These are phyloP conservation scores for Catocala nupta DNA, from an alignment of 2,888 invertebrate genomes.

Conservation along the genomic window DNA sequence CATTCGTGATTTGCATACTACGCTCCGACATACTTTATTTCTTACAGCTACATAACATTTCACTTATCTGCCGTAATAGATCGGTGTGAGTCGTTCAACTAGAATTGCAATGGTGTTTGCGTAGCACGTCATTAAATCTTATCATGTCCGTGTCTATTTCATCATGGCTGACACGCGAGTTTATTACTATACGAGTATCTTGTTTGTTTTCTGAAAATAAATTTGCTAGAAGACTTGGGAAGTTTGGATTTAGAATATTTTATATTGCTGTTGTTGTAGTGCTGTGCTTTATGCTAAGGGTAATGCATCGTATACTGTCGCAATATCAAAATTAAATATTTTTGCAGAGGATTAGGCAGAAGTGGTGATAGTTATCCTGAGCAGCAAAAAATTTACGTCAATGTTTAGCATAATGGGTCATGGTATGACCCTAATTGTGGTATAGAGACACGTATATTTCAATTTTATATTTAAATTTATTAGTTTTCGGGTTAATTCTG, in stretches of 20 bases:
- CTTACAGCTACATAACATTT: constrained; percentile 46
- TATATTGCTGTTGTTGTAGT: not conserved
- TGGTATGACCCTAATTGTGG: no score
- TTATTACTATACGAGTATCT: constrained; percentile 30
- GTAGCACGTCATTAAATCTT: constrained; percentile 54
- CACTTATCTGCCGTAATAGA: constrained; percentile 51
- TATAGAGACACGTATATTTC: no score
- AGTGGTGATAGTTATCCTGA: no score
- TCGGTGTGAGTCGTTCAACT: constrained; percentile 53
- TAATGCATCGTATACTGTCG: no score
- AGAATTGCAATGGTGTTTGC: constrained; percentile 53
- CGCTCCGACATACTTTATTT: constrained; percentile 45
- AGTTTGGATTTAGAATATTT: not conserved
- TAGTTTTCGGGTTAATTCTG: no score
- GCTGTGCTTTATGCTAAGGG: no score
- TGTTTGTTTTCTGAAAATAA: constrained; percentile 1
- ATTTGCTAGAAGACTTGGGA: no score
- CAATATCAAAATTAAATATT: no score
- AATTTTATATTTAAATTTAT: no score
- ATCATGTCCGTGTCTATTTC: constrained; percentile 48
- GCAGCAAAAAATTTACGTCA: no score
- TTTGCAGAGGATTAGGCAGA: no score
- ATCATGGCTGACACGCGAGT: constrained; percentile 46
- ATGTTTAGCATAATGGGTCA: no score
- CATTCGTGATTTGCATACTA: constrained; percentile 50